A percentile compares a stretch with the other conserved stretches of the same genome.
phyloP scores from a whole-genome alignment of 2,888 invertebrate species.

The Digitonthophagus gazella region DNA sequence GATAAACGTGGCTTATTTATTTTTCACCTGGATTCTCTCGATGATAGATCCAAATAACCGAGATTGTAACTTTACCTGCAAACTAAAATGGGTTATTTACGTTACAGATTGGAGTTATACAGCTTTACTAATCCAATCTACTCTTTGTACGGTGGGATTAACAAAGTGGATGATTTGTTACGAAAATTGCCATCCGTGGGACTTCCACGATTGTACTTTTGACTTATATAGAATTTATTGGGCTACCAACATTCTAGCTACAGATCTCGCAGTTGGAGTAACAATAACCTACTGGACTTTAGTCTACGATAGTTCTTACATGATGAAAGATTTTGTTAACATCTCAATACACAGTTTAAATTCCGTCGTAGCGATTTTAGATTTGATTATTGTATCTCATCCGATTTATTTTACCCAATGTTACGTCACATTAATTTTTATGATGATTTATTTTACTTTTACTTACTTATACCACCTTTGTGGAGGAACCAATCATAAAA shows the following conservation, averaged over 20 bases:
- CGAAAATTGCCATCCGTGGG: background rate
- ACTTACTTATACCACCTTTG: constrained; percentile 66
- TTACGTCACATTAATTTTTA: constrained; percentile 62
- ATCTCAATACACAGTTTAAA: constrained; percentile 74
- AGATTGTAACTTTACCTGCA: background rate
- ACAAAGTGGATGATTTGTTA: background rate
- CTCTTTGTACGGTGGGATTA: background rate
- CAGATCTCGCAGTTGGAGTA: constrained; percentile 70
- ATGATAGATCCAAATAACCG: constrained; percentile 1
- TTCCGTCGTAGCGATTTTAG: constrained; percentile 69
- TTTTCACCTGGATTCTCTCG: constrained; percentile 9
- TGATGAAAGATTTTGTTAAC: constrained; percentile 62
- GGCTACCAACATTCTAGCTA: constrained; percentile 65
- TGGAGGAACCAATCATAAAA: constrained; percentile 57
- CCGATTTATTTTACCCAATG: constrained; percentile 65
- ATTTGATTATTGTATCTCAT: constrained; percentile 69
- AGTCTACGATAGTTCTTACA: constrained; percentile 63
- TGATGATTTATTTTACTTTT: constrained; percentile 65
- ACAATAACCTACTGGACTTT: constrained; percentile 73
- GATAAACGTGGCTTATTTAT: background rate
- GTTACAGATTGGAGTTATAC: constrained; percentile 15
- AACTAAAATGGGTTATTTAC: constrained; percentile 12
- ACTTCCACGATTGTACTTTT: background rate
- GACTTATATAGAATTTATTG: constrained; percentile 59
- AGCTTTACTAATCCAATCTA: background rate